A percentile compares a stretch with the other conserved stretches of the same genome.
phyloP scores from a whole-genome alignment of 2,888 invertebrate genomes.

The Drosophila nr. perissopoda region DNA sequence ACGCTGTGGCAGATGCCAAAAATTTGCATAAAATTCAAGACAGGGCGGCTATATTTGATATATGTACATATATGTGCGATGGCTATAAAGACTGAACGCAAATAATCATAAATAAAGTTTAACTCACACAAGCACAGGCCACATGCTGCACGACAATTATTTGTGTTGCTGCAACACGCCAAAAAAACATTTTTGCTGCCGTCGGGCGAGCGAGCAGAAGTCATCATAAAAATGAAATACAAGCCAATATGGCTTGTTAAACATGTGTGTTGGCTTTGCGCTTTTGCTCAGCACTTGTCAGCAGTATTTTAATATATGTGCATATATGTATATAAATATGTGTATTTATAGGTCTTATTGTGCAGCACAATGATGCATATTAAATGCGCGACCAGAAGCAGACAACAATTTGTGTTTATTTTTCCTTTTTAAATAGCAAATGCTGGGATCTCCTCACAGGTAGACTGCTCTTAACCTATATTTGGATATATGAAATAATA shows the following conservation, averaged over 20 bases:
- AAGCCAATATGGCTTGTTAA: conserved; percentile 70
- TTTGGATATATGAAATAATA: conserved; percentile 2
- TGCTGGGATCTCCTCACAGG: conserved; percentile 7
- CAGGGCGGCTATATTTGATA: conserved; percentile 45
- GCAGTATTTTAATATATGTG: conserved; percentile 60
- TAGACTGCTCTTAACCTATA: conserved; percentile 7
- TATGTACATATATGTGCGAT: conserved; percentile 24
- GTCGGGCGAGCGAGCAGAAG: conserved; percentile 46
- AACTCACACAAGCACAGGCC: conserved; percentile 55
- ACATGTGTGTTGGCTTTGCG: conserved; percentile 55
- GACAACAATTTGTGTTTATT: conserved; percentile 53
- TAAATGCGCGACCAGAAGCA: conserved; percentile 57
- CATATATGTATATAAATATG: not conserved
- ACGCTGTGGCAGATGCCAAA: conserved; percentile 47
- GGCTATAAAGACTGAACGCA: conserved; percentile 61
- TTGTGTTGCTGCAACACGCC: conserved; percentile 77
- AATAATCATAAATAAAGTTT: conserved; percentile 73
- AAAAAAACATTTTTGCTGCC: conserved; percentile 63
- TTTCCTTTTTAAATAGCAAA: conserved; percentile 9
- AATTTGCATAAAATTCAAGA: conserved; percentile 58
- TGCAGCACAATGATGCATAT: conserved; percentile 49
- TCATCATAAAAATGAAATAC: conserved; percentile 77
- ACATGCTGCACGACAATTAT: conserved; percentile 80
- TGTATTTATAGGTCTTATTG: conserved; percentile 3
- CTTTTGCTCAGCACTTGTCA: conserved; percentile 56